A percentile compares a stretch with the other conserved stretches of the same genome.
These are phyloP conservation scores for Syritta pipiens DNA, from an alignment of 2,888 invertebrate species.

Conservation along the genomic window DNA sequence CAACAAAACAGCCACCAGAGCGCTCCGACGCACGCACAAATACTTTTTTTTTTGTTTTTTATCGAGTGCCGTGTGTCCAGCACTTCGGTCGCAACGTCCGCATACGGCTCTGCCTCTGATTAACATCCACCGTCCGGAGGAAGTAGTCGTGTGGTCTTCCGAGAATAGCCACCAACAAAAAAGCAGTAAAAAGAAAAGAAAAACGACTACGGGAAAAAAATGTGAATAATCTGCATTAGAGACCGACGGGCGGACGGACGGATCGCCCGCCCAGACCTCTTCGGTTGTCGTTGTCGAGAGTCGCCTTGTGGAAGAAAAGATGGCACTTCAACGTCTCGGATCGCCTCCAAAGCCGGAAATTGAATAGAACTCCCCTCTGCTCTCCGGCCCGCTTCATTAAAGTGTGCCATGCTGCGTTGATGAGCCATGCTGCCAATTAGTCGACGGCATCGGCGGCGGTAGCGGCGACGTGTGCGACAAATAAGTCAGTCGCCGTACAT, in stretches of 20 bases:
- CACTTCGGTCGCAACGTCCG: neutral
- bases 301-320: too few relatives aligned
- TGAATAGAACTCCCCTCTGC: slow-evolving; percentile 30
- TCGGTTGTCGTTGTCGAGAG: neutral
- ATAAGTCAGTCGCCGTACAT: slow-evolving; percentile 27
- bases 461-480: slow-evolving; percentile 46
- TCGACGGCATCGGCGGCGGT: neutral
- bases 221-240: neutral
- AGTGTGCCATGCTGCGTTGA: slow-evolving; percentile 60
- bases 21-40: too few relatives aligned
- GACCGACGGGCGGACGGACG: too few relatives aligned
- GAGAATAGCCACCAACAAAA: neutral
- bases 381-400: slow-evolving; percentile 10
- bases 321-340: slow-evolving; percentile 24
- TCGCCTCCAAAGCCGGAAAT: slow-evolving; percentile 51
- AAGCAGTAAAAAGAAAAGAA: too few relatives aligned
- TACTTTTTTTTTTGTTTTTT: neutral
- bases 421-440: slow-evolving; percentile 46
- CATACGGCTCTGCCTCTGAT: neutral
- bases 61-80: neutral
- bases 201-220: too few relatives aligned
- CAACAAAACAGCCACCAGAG: too few relatives aligned
- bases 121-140: neutral
- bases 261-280: neutral
- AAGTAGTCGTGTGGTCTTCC: slow-evolving; percentile 4